phyloP scores from a whole-genome alignment of 2,888 invertebrate species.

The Julus scanicus region DNA sequence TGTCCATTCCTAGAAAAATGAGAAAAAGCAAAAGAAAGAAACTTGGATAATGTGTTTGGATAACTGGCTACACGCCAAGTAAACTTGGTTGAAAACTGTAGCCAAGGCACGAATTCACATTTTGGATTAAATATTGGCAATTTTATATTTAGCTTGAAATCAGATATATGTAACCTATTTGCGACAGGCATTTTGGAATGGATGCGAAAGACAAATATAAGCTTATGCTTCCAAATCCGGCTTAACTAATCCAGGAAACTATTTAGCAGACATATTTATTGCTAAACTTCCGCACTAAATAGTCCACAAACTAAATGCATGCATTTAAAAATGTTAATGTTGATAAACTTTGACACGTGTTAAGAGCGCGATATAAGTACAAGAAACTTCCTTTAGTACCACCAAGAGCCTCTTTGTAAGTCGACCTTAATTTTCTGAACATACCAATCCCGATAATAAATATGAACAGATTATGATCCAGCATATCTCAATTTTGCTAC shows the following conservation, averaged over 20 bases:
- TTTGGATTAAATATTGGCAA: neutral
- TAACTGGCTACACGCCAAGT: neutral
- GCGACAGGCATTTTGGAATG: neutral
- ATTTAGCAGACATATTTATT: constrained; percentile 5
- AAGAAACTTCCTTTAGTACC: neutral
- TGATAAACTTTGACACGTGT: constrained; percentile 24
- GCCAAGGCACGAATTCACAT: constrained; percentile 17
- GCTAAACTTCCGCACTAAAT: constrained; percentile 20
- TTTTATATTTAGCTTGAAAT: constrained; percentile 13
- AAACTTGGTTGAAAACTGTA: neutral
- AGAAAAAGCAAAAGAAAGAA: neutral
- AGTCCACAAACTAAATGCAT: neutral
- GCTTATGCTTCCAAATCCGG: neutral
- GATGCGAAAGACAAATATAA: neutral
- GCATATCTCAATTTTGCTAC: constrained; percentile 9
- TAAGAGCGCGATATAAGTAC: neutral
- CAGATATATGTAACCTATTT: neutral
- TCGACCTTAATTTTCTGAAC: neutral
- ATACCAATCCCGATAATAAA: neutral
- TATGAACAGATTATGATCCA: neutral
- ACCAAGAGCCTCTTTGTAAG: neutral
- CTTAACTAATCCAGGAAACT: neutral
- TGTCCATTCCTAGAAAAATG: no score
- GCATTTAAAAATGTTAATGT: constrained; percentile 16
- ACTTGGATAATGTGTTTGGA: neutral